Percentiles rank a stretch among this genome's conserved stretches.
Evolutionary conservation across 2,888 invertebrate genomes (phyloP).

Genomic region (Resseliella maxima): DNA sequence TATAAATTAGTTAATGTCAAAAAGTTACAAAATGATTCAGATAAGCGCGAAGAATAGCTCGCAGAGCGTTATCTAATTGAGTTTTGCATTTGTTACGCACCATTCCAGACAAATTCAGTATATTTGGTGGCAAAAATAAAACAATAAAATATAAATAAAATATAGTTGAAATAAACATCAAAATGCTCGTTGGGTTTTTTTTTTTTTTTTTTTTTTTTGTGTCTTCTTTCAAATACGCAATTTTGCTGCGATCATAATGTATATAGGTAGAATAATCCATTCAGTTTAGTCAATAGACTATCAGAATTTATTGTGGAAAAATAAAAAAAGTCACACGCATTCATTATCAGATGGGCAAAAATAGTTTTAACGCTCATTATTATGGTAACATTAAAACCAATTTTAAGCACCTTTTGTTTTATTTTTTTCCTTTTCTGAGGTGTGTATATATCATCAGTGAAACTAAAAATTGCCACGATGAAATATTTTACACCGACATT

Average conservation of each 20-base stretch:
- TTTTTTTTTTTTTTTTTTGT: too few species aligned
- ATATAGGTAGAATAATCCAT: too few species aligned
- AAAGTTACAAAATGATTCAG: conserved; percentile 7
- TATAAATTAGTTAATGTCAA: conserved; percentile 43
- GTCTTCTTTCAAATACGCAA: too few species aligned
- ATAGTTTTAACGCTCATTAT: conserved; percentile 30
- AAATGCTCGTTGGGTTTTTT: too few species aligned
- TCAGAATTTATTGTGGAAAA: not conserved
- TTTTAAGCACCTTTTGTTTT: conserved; percentile 25
- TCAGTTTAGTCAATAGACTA: not conserved
- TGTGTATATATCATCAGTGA: not conserved
- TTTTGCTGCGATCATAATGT: too few species aligned
- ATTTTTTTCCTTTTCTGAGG: not conserved
- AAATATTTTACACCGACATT: not conserved
- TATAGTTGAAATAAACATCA: too few species aligned
- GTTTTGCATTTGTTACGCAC: not conserved
- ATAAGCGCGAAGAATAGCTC: conserved; percentile 22
- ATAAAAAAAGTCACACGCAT: conserved; percentile 28
- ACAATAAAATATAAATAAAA: too few species aligned
- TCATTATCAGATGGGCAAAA: conserved; percentile 19
- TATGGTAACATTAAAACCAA: conserved; percentile 28
- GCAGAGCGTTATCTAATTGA: conserved; percentile 7
- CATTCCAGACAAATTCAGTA: too few species aligned
- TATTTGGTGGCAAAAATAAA: too few species aligned
- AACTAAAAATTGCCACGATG: not conserved